These are phyloP conservation scores for Melinaea menophilus DNA, from an alignment of 2,888 invertebrate species.

Conservation along the genomic window DNA sequence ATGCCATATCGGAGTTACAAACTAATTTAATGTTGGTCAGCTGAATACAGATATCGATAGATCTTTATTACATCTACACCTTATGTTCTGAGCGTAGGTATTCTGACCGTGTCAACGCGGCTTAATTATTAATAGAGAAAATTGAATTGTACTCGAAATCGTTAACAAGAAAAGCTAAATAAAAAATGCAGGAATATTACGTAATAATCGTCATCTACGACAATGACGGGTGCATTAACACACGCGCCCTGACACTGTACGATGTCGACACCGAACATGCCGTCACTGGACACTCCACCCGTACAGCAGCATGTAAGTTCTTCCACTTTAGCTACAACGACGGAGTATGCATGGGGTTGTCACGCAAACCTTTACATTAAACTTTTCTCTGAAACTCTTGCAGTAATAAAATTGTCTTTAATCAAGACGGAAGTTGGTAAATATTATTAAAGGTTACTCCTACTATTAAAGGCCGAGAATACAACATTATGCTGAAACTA, in stretches of 20 bases:
- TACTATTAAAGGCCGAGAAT: too few species aligned
- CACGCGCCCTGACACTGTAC: conserved; percentile 68
- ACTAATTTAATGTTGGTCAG: too few species aligned
- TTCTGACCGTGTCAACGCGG: too few species aligned
- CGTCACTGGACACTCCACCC: conserved; percentile 53
- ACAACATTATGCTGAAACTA: too few species aligned
- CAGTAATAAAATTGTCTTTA: conserved; percentile 13
- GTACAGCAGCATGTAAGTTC: conserved; percentile 49
- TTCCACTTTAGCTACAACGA: conserved; percentile 53
- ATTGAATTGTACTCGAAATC: conserved; percentile 1
- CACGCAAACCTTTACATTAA: conserved; percentile 60
- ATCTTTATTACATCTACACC: too few species aligned
- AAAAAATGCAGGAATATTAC: conserved; percentile 39
- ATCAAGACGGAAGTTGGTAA: too few species aligned
- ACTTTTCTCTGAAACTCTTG: conserved; percentile 60
- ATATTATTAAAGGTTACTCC: too few species aligned
- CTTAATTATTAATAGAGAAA: too few species aligned
- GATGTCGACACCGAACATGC: conserved; percentile 60
- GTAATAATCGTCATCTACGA: conserved; percentile 65
- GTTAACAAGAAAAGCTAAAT: conserved; percentile 9
- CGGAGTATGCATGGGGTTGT: conserved; percentile 68
- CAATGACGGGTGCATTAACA: conserved; percentile 63
- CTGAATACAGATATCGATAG: too few species aligned
- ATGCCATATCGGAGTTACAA: too few species aligned
- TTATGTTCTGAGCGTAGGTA: too few species aligned